phyloP scores from a whole-genome alignment of 2,888 invertebrate genomes.

The Ctenicera cuprea region DNA sequence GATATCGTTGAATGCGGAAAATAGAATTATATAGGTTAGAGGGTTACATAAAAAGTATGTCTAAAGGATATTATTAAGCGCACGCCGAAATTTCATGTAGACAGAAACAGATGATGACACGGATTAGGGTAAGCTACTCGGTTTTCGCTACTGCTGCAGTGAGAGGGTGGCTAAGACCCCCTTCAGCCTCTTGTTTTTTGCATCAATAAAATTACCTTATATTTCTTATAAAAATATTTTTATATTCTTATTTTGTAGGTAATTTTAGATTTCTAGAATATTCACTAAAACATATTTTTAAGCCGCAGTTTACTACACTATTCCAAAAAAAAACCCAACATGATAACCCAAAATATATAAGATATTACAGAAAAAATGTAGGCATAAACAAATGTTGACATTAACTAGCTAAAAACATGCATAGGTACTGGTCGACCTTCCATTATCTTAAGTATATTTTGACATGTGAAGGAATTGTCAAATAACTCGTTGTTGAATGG shows the following conservation, averaged over 20 bases:
- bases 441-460: slow-evolving; percentile 26
- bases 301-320: no score
- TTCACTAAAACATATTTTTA: no score
- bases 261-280: not conserved
- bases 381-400: slow-evolving; percentile 4
- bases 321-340: not conserved
- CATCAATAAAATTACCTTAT: not conserved
- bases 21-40: not conserved
- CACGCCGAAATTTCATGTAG: slow-evolving; percentile 15
- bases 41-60: not conserved
- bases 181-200: slow-evolving; percentile 10
- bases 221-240: not conserved
- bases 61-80: not conserved
- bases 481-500: not conserved
- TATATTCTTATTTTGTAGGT: not conserved
- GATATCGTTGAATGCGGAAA: not conserved
- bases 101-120: slow-evolving; percentile 24
- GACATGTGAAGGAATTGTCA: slow-evolving; percentile 24
- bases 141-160: slow-evolving; percentile 11
- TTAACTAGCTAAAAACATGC: slow-evolving; percentile 29
- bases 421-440: slow-evolving; percentile 16
- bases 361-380: not conserved
- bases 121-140: slow-evolving; percentile 27
- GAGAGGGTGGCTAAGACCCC: slow-evolving; percentile 15
- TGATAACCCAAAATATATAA: slow-evolving; percentile 11